Evolutionary conservation across 1,140 invertebrate species (phyloP), one percentile per base, ranked within the genome.

Genomic region (Drosophila mayri): DNA sequence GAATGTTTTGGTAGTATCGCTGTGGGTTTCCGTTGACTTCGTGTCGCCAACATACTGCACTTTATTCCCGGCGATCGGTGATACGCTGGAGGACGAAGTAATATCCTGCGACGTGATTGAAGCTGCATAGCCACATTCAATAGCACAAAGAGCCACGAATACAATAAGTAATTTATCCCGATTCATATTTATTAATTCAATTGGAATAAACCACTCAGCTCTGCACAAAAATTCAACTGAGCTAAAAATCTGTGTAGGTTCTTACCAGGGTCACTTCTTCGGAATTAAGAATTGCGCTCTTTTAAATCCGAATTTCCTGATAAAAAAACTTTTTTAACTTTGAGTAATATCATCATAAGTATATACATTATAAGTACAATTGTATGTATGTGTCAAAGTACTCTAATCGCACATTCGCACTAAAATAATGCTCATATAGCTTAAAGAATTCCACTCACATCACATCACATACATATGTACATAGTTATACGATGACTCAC

Each of bases 201-300:
- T 22, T 55, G 0, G 52, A 55, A n/a, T 25, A 55, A 38, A 38
- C 52, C 20, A 14, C 35, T n/a, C 52, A 7, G 52, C 52, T 55
- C 52, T 25, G 14, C 20, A 38, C 52, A 16, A n/a, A 55, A 55
- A 55, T n/a, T 22, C 20, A 55, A 55, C 35, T 55, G 52, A 55
- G 50, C 50, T 22, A 16, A 37, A 37, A 37, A 37, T 35, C 50
- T 37, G 22, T 16, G 12, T 16, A 35, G 18, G 25, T 52, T 35
- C 30, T 35, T 30, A 52, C 20, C n/a, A 50, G 11, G 20, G 35
- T 11, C 1, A 22, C n/a, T 55, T 55, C 22, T 55, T 52, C 28
- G 35, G 52, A 35, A 25, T 9, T 25, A 3, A 25, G n/a, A 25
- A n/a, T 55, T 20, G 9, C 14, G 35, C 52, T 55, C 35, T 38